A percentile compares a stretch with the other conserved stretches of the same genome.
Conservation (phyloP, 2,113 vertebrate genomes). For the Ornithorhynchus anatinus region DNA sequence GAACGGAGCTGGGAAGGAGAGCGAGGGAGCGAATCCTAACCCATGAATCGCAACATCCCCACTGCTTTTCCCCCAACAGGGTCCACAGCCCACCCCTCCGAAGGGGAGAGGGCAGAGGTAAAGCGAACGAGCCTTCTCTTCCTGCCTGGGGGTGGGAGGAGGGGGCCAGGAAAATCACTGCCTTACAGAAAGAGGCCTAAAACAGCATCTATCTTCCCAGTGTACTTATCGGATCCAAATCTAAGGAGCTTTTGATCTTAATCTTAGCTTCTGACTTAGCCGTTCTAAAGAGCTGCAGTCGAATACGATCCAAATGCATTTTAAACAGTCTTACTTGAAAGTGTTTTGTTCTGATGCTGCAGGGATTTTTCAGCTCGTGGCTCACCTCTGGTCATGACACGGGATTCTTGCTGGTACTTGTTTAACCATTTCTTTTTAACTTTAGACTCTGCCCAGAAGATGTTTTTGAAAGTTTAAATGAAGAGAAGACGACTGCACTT, state of each 20-base stretch:
- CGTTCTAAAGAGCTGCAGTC: background rate
- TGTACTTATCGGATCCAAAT: background rate
- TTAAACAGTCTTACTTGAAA: background rate
- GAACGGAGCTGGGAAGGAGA: no score
- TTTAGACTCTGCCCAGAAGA: background rate
- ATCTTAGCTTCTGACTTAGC: background rate
- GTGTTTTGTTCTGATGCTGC: background rate
- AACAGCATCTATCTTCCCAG: background rate
- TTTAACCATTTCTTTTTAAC: background rate
- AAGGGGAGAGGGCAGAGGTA: background rate
- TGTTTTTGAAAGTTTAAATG: slow-evolving; percentile 18
- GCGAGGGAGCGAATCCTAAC: no score
- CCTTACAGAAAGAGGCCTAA: no score
- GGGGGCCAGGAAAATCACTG: no score
- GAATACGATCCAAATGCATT: background rate
- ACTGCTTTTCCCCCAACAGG: no score
- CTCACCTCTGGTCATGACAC: background rate
- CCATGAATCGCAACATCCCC: no score
- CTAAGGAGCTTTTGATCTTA: background rate
- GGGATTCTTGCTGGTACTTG: background rate
- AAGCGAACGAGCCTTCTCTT: no score
- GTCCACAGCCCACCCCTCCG: background rate
- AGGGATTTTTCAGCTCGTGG: background rate
- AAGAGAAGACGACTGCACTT: background rate
- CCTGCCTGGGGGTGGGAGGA: background rate